These are phyloP conservation scores for Hycleus phaleratus DNA, from an alignment of 1,140 invertebrate genomes.

Conservation along the genomic window DNA sequence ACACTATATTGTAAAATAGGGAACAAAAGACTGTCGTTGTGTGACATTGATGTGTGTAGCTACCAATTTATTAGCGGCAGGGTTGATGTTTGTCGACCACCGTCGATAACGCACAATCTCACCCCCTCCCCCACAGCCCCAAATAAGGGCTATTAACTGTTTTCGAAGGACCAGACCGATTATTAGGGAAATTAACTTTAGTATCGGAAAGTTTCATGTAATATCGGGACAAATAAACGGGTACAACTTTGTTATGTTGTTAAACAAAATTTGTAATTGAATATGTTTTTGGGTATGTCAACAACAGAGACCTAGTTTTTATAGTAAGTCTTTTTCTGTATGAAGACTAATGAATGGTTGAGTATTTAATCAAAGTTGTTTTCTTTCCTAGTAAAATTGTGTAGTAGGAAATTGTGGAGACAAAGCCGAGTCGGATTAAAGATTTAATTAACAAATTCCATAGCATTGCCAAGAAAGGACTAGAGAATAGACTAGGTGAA, in stretches of 20 bases:
- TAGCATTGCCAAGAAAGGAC: constrained; percentile 3
- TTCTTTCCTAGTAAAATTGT: too few species aligned
- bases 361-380: too few species aligned
- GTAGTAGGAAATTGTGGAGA: not conserved
- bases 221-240: too few species aligned
- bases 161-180: constrained; percentile 8
- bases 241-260: too few species aligned
- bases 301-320: too few species aligned
- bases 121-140: constrained; percentile 1
- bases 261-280: too few species aligned
- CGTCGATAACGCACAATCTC: constrained; percentile 11
- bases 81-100: constrained; percentile 22
- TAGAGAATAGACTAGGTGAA: constrained; percentile 11
- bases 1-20: constrained; percentile 6
- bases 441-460: constrained; percentile 15
- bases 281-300: too few species aligned
- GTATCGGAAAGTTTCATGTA: too few species aligned
- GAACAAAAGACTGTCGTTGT: constrained; percentile 29
- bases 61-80: constrained; percentile 35
- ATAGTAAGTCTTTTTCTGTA: too few species aligned
- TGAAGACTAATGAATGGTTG: too few species aligned
- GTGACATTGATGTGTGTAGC: constrained; percentile 38
- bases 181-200: constrained; percentile 21
- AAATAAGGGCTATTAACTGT: constrained; percentile 19
- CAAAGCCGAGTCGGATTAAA: constrained; percentile 10